Evolutionary conservation across 2,888 invertebrate genomes (phyloP).

Genomic region (Sesia apiformis): DNA sequence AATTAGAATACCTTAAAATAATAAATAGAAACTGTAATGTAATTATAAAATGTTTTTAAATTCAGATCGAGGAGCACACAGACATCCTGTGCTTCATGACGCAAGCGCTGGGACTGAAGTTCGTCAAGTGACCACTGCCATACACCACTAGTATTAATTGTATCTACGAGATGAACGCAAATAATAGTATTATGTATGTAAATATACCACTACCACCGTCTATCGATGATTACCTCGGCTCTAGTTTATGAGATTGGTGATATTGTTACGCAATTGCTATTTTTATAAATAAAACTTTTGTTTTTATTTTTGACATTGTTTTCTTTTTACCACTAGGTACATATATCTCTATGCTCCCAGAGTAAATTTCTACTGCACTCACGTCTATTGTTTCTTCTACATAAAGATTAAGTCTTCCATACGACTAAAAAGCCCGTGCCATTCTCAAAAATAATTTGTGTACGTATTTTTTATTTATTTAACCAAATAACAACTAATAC

Average conservation of each 20-base stretch:
- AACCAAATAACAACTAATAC: no score
- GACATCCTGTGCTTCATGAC: slow-evolving; percentile 92
- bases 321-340: background rate
- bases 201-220: slow-evolving; percentile 36
- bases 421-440: no score
- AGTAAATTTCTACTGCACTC: no score
- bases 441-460: no score
- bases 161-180: background rate
- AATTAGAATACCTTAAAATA: no score
- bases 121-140: slow-evolving; percentile 40
- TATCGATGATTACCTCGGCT: slow-evolving; percentile 54
- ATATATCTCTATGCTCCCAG: no score
- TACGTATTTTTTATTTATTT: no score
- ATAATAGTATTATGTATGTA: slow-evolving; percentile 63
- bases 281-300: slow-evolving; percentile 59
- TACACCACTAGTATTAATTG: slow-evolving; percentile 6
- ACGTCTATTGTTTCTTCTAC: no score
- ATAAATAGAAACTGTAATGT: no score
- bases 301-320: slow-evolving; percentile 47
- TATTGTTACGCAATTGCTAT: slow-evolving; percentile 69
- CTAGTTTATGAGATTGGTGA: slow-evolving; percentile 49
- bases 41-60: slow-evolving; percentile 15
- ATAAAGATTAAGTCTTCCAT: no score
- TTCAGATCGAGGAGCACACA: slow-evolving; percentile 93
- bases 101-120: slow-evolving; percentile 80